Conservation (phyloP, 2,113 vertebrate species). For the Orycteropus afer region DNA sequence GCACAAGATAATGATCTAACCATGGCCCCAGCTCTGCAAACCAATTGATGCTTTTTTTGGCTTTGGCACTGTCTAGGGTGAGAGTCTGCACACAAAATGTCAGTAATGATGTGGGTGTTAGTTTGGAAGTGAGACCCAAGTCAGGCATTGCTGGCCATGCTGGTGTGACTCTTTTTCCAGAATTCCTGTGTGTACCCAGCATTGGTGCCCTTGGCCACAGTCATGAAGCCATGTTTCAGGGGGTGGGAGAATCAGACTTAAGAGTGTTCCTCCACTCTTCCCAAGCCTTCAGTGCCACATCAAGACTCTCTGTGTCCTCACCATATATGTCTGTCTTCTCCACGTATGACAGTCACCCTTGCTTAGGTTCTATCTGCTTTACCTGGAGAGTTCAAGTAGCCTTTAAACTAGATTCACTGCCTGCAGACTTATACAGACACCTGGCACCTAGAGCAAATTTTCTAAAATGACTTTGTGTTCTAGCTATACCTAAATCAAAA, state of each 20-base stretch:
- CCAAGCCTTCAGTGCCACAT: background rate
- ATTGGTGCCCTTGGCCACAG: background rate
- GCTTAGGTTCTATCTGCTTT: background rate
- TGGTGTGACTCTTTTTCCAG: background rate
- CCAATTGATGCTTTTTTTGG: background rate
- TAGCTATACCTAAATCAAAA: too few species aligned
- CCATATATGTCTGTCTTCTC: background rate
- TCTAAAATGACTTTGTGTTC: background rate
- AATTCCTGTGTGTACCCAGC: background rate
- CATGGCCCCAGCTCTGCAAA: background rate
- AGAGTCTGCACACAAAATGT: background rate
- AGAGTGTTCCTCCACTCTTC: background rate
- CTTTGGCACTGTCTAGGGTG: background rate
- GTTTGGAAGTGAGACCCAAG: background rate
- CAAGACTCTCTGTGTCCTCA: background rate
- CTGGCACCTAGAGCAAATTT: background rate
- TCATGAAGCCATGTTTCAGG: background rate
- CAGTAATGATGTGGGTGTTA: background rate
- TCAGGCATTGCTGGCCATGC: background rate
- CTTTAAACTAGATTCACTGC: background rate
- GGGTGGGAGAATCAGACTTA: accelerated
- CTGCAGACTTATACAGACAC: background rate
- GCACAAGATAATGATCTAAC: conserved; percentile 39
- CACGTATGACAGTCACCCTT: background rate
- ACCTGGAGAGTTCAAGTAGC: background rate